Base-by-base conservation (phyloP, 2,888 invertebrate species). In the Coelinius sp. region DNA sequence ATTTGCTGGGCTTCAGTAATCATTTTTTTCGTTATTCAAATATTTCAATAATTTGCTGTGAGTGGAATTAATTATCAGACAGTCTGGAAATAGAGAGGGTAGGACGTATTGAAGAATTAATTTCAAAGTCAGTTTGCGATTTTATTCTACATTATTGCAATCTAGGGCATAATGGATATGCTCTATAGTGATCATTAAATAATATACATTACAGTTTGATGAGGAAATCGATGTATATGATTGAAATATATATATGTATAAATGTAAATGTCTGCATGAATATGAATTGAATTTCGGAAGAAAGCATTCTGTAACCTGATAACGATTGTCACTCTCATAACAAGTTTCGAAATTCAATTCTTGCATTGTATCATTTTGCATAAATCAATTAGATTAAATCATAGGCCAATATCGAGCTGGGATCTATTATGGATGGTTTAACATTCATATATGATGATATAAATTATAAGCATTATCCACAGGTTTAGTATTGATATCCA, bases 401-500 rank as follows among this genome's bases (percentile, higher is more conserved):
- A 14, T 17, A n/a, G 35, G 31, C 10, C 7, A 59, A 31, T 31
- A 35, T 35, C 35, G 59, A 35, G 59, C 22, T 31, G 31, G 8
- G 35, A 35, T 59, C 17, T 35, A 59, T 59, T 10, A 5, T 59
- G 31, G 25, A 59, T 63, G 2, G 41, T 24, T 24, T 38, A 6
- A 24, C 22, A 12, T 63, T 41, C 24, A 20, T 41, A n/a, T 41
- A 38, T 24, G 22, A 63, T 63, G 38, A 41, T 46, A 10, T 63
- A 25, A 63, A 49, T 44, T 44, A 62, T 59, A 38, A 63, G 41
- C 27, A 68, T 67, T 63, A 44, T 71, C 20, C 25, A 44, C 25
- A 56, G 31, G 63, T 79, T 84, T 79, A 87, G 79, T 87, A 87
- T 79, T 86, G 87, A 80, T 87, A 87, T 79, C 87, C 87, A 71